Evolutionary conservation across 2,113 vertebrate genomes (phyloP).

Genomic region (Osmerus mordax): DNA sequence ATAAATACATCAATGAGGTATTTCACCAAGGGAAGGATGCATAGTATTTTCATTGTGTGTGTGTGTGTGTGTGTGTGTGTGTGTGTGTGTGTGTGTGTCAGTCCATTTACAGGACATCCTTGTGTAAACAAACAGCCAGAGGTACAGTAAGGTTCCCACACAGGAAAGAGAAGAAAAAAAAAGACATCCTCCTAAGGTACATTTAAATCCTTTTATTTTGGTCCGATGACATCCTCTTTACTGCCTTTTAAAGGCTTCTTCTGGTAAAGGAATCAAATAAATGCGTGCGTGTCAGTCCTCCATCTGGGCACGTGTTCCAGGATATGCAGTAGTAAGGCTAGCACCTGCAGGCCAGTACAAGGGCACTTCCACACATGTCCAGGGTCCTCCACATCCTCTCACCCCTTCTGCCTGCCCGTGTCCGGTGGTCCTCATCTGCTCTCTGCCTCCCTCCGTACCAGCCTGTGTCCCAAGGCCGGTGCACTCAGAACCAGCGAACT

Average conservation of each 20-base stretch:
- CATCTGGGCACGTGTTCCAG: conserved; percentile 19
- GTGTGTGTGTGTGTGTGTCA: conserved; percentile 20
- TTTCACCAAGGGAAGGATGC: conserved; percentile 14
- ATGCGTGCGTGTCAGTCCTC: not conserved
- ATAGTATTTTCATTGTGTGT: conserved; percentile 31
- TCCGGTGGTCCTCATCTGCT: conserved; percentile 3
- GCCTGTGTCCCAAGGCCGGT: not conserved
- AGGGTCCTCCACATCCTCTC: conserved; percentile 6
- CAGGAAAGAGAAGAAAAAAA: conserved; percentile 38
- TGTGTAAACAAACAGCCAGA: conserved; percentile 41
- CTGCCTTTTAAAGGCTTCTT: not conserved
- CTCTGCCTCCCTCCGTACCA: not conserved
- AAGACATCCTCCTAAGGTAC: conserved; percentile 36
- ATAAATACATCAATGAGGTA: not conserved
- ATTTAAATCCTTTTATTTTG: conserved; percentile 16
- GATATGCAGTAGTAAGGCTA: conserved; percentile 14
- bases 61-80: not conserved
- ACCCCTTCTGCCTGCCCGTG: not conserved
- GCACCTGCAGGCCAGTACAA: conserved; percentile 24
- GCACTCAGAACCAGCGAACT: not conserved
- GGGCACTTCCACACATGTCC: conserved; percentile 26
- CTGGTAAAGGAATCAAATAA: too few relatives aligned
- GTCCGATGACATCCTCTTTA: not conserved
- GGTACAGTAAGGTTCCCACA: conserved; percentile 26
- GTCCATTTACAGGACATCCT: conserved; percentile 50